Percentiles rank a stretch among this genome's conserved stretches.
Conservation (phyloP, 2,888 invertebrate species). For the Luperina nickerlii region DNA sequence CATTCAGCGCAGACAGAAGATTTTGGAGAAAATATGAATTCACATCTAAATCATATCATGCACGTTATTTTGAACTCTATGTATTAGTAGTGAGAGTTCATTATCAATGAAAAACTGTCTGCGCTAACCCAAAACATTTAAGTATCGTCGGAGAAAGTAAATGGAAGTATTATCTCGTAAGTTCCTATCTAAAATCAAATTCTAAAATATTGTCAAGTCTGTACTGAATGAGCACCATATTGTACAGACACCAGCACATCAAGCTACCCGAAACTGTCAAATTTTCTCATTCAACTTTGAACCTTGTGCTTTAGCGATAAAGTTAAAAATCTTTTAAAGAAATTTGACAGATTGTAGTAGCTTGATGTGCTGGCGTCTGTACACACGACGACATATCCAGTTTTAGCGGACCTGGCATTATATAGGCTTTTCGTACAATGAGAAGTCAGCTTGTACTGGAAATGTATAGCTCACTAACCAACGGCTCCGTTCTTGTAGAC, state of each 20-base stretch:
- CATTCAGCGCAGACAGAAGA: background rate
- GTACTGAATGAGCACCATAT: background rate
- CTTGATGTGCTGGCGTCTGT: no score
- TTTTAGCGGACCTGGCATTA: no score
- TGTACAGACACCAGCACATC: no score
- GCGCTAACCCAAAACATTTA: background rate
- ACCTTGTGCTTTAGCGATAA: no score
- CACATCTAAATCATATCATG: background rate
- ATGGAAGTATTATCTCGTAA: background rate
- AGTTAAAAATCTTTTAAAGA: no score
- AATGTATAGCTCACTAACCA: no score
- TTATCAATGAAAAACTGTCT: background rate
- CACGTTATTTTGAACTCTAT: background rate
- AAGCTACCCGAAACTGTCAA: no score
- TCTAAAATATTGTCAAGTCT: background rate
- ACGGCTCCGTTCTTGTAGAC: background rate
- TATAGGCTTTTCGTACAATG: no score
- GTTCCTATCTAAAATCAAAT: conserved; percentile 28
- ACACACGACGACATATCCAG: no score
- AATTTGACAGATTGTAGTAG: no score
- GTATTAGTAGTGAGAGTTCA: background rate
- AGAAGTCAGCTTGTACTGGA: no score
- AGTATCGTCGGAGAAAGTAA: background rate
- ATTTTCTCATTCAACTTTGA: no score
- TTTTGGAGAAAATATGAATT: background rate